Evolutionary conservation across 2,888 invertebrate species (phyloP), one percentile per base, ranked within the genome.

Genomic region (Metopia argyrocephala): DNA sequence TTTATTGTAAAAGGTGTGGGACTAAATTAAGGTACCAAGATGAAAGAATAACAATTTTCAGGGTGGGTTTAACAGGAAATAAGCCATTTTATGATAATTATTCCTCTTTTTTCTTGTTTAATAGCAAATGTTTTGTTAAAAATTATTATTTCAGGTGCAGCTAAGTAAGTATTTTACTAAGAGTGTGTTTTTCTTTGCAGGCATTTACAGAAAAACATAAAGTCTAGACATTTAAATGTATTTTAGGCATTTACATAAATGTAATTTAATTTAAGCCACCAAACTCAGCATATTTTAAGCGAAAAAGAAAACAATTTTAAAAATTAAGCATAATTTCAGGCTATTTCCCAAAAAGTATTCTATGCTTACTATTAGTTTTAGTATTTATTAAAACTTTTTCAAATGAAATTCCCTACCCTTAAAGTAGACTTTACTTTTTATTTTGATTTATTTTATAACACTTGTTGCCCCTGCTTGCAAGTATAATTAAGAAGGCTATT

Each of bases 211-310:
- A 38, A 38, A 38, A 12, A 38, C 15, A 15, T 12, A 12, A n/a
- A 78, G 70, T 70, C 57, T 71, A 65, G 76, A 56, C 76, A 70
- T 59, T 70, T 57, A 56, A 50, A 57, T 18, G 21, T 45, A 6
- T 15, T 21, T 1, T n/a, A 20, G 0, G 25, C 45, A 23, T 28
- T n/a, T 12, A n/a, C n/a, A n/a, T n/a, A 12, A n/a, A 15, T 69
- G 15, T 57, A 27, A 38, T 50, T 5, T 25, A n/a, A 27, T 52
- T 56, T 2, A 50, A 25, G 31, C 9, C 23, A 48, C 56, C 50
- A 61, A 45, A 57, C 25, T 52, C 18, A 68, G 73, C 76, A 73
- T 76, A 73, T n/a, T 62, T 45, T 31, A 31, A 31, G 31, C 31
- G 31, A n/a, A n/a, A n/a, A n/a, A n/a, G n/a, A n/a, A n/a, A n/a